These are phyloP conservation scores for Euphonia xanthogaster DNA, from an alignment of 2,797 vertebrate species.

Conservation along the genomic window DNA sequence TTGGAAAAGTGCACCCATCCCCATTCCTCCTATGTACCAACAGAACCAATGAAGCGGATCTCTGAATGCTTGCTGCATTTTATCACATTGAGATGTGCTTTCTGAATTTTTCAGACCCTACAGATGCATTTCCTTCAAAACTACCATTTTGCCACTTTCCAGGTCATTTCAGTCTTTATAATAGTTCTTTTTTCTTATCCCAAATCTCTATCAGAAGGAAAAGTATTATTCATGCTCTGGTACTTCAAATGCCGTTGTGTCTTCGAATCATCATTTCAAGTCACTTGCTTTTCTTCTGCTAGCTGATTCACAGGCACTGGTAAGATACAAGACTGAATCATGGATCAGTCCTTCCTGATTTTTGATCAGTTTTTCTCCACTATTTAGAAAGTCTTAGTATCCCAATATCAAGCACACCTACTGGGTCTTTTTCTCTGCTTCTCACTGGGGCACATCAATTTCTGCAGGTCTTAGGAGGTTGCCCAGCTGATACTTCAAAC, in stretches of 20 bases:
- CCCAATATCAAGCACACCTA: not conserved
- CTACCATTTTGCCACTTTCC: not conserved
- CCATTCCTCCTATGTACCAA: not conserved
- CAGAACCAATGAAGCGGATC: not conserved
- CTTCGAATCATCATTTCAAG: not conserved
- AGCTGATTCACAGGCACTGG: not conserved
- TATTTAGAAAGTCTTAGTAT: not conserved
- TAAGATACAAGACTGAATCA: fast-evolving
- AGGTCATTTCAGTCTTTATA: not conserved
- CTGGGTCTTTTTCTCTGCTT: not conserved
- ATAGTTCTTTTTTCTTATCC: not conserved
- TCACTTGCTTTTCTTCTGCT: not conserved
- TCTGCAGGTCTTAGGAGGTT: not conserved
- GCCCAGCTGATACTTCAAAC: not conserved
- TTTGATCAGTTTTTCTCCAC: not conserved
- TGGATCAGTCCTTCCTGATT: not conserved
- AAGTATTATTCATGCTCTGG: not conserved
- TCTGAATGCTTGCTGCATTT: not conserved
- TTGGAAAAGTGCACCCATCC: not conserved
- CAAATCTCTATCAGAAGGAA: not conserved
- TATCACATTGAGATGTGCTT: not conserved
- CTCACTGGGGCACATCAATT: fast-evolving
- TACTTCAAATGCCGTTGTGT: not conserved
- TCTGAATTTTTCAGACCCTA: not conserved
- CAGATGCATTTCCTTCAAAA: not conserved